Evolutionary conservation across 2,888 invertebrate species (phyloP).

Genomic region (Meiosimyza decipiens): DNA sequence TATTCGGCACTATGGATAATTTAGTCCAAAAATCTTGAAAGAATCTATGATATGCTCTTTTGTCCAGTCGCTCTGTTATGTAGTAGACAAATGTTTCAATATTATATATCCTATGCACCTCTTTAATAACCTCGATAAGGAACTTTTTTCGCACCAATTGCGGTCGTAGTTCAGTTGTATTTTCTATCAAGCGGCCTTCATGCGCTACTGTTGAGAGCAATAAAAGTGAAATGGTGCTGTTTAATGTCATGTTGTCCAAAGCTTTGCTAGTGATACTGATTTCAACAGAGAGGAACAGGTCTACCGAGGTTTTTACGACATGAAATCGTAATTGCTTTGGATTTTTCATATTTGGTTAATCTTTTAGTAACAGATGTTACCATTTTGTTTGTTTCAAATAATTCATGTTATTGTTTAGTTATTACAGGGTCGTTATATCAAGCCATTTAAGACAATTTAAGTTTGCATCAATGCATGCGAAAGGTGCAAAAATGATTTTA

Average conservation of each 20-base stretch:
- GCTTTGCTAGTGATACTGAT: too few species aligned
- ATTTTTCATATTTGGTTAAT: too few species aligned
- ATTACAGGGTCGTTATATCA: too few species aligned
- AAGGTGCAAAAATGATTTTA: too few species aligned
- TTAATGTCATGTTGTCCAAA: not conserved
- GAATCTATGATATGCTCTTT: constrained; percentile 38
- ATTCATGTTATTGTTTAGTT: too few species aligned
- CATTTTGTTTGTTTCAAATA: too few species aligned
- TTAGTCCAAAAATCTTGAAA: constrained; percentile 43
- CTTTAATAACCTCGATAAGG: constrained; percentile 44
- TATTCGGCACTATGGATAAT: constrained; percentile 46
- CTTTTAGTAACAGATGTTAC: too few species aligned
- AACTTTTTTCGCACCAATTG: constrained; percentile 45
- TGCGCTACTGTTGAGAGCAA: not conserved
- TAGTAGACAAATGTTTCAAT: constrained; percentile 53
- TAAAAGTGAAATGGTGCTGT: not conserved
- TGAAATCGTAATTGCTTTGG: too few species aligned
- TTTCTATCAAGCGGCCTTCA: not conserved
- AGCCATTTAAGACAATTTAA: too few species aligned
- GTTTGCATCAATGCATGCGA: too few species aligned
- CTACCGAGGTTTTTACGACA: too few species aligned
- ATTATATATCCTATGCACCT: constrained; percentile 43
- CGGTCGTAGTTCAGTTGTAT: constrained; percentile 4
- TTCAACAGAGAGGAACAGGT: too few species aligned
- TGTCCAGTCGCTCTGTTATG: constrained; percentile 49